phyloP scores from a whole-genome alignment of 2,113 vertebrate species.

The Neotoma lepida region DNA sequence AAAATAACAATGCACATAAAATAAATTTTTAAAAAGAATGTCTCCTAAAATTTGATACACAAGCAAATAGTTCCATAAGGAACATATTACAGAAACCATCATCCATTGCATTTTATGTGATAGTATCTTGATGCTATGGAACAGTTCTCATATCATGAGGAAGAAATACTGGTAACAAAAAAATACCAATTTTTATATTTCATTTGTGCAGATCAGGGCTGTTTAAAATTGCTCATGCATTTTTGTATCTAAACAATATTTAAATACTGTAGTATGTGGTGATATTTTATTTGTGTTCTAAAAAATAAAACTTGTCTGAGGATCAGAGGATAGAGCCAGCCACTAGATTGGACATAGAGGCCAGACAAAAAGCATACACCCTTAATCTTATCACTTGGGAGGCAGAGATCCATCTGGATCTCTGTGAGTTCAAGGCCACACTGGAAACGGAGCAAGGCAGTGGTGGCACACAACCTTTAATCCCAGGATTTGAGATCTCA shows the following conservation, averaged over 20 bases:
- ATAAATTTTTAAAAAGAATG: background rate
- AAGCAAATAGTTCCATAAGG: background rate
- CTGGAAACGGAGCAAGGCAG: too few relatives aligned
- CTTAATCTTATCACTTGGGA: too few relatives aligned
- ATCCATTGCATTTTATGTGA: background rate
- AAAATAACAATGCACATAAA: background rate
- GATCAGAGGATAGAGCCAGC: too few relatives aligned
- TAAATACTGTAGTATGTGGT: too few relatives aligned
- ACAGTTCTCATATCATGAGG: background rate
- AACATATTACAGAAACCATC: background rate
- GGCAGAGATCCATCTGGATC: too few relatives aligned
- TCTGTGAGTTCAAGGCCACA: too few relatives aligned
- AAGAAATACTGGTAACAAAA: background rate
- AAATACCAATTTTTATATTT: constrained; percentile 5
- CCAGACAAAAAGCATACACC: too few relatives aligned
- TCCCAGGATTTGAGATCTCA: too few relatives aligned
- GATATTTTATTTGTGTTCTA: too few relatives aligned
- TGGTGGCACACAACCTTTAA: too few relatives aligned
- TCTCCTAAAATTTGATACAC: background rate
- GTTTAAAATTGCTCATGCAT: background rate
- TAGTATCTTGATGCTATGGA: background rate
- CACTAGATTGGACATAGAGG: too few relatives aligned
- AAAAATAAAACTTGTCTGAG: too few relatives aligned
- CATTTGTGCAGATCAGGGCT: background rate
- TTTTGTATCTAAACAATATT: constrained; percentile 38